Evolutionary conservation across 2,113 vertebrate genomes (phyloP), one percentile per base, ranked within the genome.

Genomic region (Grus americana): DNA sequence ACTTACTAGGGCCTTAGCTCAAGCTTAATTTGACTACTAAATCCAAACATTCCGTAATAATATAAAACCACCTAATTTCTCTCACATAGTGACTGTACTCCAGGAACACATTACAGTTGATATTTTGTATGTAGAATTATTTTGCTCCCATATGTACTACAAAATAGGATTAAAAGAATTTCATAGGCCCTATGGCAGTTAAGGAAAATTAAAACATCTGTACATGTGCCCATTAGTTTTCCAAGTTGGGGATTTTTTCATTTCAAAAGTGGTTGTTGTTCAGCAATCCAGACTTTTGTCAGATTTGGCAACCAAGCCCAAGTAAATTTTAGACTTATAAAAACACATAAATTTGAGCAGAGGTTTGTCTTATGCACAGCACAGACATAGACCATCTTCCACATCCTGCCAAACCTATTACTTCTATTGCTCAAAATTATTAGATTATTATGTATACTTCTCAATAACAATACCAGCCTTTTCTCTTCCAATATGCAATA

Each of bases 31-130:
- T 93, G 50, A 55, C 23, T 17, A 17, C 40, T 61, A 82, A 79
- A 79, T 59, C 40, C 4, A 78, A 90, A 66, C 6, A 79, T 70
- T 61, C 26, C 5, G 50, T 55, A 36, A 79, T 49, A 85, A 79
- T 66, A 3, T 29, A 68, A 65, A 82, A 30, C 0, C 0, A 4
- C 3, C 4, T 81, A 70, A 22, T 61, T 78, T 70, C 18, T 59
- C 15, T 70, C 23, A 57, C 32, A 52, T 11, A 80, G 32, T 57
- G 40, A 24, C 7, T 62, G 18, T 15, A 55, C 6, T 81, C 5
- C 0, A 58, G 10, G 36, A 80, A 55, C 15, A 21, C 0, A 0
- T 67, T 70, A 57, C 21, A 57, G 16, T 24, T 78, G 5, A 15
- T 59, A 59, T 80, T 94, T 86, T 32, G 6, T 27, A 71, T 47